Evolutionary conservation across 2,113 vertebrate genomes (phyloP).

Genomic region (Mionectes macconnelli): DNA sequence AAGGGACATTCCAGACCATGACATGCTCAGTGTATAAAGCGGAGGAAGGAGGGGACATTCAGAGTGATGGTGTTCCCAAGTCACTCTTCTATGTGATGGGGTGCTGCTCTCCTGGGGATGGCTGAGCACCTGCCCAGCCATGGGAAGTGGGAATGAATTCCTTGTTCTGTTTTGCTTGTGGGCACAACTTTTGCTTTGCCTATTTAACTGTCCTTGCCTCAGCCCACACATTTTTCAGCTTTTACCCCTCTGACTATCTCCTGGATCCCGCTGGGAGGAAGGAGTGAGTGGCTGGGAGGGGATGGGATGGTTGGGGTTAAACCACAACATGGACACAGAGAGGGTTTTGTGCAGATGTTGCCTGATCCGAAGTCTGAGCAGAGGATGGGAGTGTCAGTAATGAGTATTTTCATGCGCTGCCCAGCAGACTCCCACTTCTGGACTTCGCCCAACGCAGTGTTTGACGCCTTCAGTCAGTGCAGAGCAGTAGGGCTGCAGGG

Average conservation of each 20-base stretch:
- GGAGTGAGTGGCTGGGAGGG: accelerated
- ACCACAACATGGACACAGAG: not conserved
- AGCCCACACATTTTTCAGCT: not conserved
- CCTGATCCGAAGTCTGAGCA: accelerated
- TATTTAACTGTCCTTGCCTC: not conserved
- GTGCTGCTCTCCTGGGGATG: no score
- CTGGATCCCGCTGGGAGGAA: not conserved
- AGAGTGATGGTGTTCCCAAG: not conserved
- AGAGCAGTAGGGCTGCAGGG: not conserved
- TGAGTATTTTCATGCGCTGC: not conserved
- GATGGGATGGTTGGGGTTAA: not conserved
- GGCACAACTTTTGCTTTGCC: not conserved
- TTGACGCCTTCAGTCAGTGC: not conserved
- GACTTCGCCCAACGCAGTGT: not conserved
- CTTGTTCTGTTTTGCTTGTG: not conserved
- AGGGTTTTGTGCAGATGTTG: not conserved
- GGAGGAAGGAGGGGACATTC: not conserved
- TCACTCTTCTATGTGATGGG: accelerated
- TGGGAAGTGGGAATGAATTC: not conserved
- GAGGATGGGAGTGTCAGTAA: not conserved
- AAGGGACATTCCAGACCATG: not conserved
- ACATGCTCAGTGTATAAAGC: not conserved
- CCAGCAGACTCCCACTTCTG: not conserved
- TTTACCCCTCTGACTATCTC: not conserved
- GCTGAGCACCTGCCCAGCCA: not conserved